Evolutionary conservation across 1,140 invertebrate genomes (phyloP), one percentile per base, ranked within the genome.

Genomic region (Theocolax elegans): DNA sequence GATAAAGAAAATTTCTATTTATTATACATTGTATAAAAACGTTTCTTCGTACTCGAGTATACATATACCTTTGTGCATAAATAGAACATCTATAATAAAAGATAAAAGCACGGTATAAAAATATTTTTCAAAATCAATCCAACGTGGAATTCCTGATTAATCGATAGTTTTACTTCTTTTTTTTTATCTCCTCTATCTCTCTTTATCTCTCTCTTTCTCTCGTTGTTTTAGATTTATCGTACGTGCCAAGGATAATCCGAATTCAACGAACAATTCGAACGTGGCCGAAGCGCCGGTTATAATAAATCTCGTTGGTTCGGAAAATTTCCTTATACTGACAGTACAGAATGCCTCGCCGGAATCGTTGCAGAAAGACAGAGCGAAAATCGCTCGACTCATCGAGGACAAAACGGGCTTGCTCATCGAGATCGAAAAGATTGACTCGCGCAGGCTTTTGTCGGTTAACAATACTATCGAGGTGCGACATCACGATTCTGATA

Each of bases 371-470:
- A 89, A 86, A 15, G 89, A 90, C 51, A 88, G 91, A 1, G 86
- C 87, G 0, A 89, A 89, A 25, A 86, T 96, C 15, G 85, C 92
- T 0, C 85, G 88, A n/a, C 84, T 92, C 1, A 83, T 96, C 13
- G 91, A 95, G 76, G 90, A 94, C 31, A 89, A 90, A 67, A 92
- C 90, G 0, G 91, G 90, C 1, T 77, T 95, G 7, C 86, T 95
- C 3, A 89, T 93, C 9, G 93, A 93, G 0, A 88, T 95, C 38
- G 94, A 96, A 75, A 92, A 91, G 71, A 87, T 96, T 15, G 90
- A 90, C 3, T 87, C 89, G 6, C 88, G 91, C 46, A 90, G 92
- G 74, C 90, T 87, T 66, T 81, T 92, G 17, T 88, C 89, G 25
- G 88, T 89, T 66, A 95, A 95, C 79, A 90, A 91, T 6, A 93